Evolutionary conservation across 35 echinoderm and acorn worm species (phyloP).

Genomic region (Heliocidaris tuberculata): DNA sequence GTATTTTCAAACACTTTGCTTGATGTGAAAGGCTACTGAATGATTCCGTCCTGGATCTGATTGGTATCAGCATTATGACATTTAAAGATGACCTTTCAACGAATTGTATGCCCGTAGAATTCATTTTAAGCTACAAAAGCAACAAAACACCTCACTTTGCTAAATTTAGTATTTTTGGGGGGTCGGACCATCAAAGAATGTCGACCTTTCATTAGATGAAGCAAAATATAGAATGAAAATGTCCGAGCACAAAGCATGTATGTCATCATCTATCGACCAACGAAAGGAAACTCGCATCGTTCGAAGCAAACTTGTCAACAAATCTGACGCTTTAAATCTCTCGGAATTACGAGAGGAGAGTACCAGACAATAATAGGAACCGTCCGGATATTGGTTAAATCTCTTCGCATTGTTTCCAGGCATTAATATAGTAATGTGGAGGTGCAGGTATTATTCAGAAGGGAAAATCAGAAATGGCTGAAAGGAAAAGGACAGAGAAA

Average conservation of each 20-base stretch:
- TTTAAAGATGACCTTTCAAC: background rate
- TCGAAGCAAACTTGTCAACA: background rate
- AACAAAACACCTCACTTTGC: too few species aligned
- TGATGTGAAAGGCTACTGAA: background rate
- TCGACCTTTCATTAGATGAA: background rate
- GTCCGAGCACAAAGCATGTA: background rate
- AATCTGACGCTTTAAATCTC: background rate
- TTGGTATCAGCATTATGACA: background rate
- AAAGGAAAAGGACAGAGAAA: too few species aligned
- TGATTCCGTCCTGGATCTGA: background rate
- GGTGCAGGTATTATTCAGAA: too few species aligned
- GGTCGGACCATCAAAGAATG: too few species aligned
- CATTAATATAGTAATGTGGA: background rate
- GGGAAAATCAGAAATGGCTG: too few species aligned
- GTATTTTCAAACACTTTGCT: background rate
- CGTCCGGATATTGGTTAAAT: background rate
- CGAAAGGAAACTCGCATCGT: background rate
- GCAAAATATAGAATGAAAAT: background rate
- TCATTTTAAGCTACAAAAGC: too few species aligned
- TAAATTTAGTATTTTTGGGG: too few species aligned
- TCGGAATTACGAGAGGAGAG: background rate
- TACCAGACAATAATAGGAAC: background rate
- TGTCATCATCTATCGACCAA: background rate
- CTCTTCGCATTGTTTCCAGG: background rate
- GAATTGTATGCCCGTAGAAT: too few species aligned